phyloP scores from a whole-genome alignment of 2,113 vertebrate species.

The Athene cunicularia region DNA sequence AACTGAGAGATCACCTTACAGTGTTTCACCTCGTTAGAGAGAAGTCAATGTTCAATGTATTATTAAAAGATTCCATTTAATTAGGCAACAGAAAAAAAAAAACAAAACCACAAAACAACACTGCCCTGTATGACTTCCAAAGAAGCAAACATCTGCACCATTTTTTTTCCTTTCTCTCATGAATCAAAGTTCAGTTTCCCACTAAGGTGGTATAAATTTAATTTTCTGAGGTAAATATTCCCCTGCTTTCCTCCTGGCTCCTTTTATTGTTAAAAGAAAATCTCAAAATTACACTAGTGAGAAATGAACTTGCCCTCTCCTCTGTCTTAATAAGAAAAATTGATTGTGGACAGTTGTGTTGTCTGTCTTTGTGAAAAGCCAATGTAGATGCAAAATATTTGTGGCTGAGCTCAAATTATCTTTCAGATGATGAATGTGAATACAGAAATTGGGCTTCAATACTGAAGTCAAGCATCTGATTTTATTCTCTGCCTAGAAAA shows the following conservation, averaged over 20 bases:
- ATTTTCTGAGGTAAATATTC: neutral
- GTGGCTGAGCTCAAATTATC: neutral
- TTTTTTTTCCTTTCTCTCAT: neutral
- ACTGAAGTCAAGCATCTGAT: neutral
- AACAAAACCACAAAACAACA: neutral
- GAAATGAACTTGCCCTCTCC: neutral
- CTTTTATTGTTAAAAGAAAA: neutral
- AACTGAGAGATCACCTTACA: neutral
- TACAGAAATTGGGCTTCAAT: neutral
- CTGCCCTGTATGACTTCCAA: neutral
- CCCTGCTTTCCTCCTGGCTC: neutral
- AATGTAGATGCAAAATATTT: neutral
- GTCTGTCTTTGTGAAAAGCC: neutral
- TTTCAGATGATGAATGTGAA: neutral
- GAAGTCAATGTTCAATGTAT: neutral
- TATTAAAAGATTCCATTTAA: neutral
- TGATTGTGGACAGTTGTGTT: neutral
- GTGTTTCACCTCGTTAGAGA: neutral
- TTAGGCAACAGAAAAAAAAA: neutral
- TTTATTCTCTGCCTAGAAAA: neutral
- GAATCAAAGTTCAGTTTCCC: neutral
- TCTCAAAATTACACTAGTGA: neutral
- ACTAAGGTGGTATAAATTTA: neutral
- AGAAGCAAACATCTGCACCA: neutral
- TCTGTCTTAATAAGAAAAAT: neutral